Evolutionary conservation across 2,797 vertebrate species (phyloP).

Genomic region (Cyclopterus lumpus): DNA sequence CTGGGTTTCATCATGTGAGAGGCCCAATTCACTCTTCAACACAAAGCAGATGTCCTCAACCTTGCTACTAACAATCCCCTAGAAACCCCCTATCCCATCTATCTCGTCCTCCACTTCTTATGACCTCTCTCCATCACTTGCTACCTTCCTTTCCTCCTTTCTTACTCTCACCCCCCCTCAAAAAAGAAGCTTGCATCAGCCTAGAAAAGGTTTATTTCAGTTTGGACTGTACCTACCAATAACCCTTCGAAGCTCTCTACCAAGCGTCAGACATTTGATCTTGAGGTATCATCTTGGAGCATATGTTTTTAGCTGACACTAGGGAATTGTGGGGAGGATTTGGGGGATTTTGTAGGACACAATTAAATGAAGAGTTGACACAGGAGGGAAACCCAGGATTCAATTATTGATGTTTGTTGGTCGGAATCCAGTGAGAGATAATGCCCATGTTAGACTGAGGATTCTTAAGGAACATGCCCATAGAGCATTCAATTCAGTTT

Average conservation of each 20-base stretch:
- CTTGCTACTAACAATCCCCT: slow-evolving; percentile 68
- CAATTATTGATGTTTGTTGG: neutral
- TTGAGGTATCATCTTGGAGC: neutral
- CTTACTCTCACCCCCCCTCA: neutral
- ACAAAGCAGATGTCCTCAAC: slow-evolving; percentile 81
- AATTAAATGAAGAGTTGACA: neutral
- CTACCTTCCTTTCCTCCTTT: neutral
- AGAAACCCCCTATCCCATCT: slow-evolving; percentile 48
- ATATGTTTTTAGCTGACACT: neutral
- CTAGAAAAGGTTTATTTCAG: neutral
- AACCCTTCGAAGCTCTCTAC: neutral
- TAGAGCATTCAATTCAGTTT: neutral
- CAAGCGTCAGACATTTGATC: neutral
- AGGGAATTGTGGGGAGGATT: neutral
- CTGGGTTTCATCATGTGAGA: slow-evolving; percentile 81
- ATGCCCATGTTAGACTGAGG: neutral
- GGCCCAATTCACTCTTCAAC: slow-evolving; percentile 75
- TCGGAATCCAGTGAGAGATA: neutral
- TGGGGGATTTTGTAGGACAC: neutral
- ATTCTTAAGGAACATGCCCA: neutral
- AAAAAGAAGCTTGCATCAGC: neutral
- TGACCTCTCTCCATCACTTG: slow-evolving; percentile 30
- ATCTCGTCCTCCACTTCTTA: slow-evolving; percentile 28
- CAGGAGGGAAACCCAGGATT: neutral
- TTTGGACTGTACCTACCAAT: too few species aligned